Percentiles rank a stretch among this genome's conserved stretches.
phyloP scores from a whole-genome alignment of 2,888 invertebrate genomes.

The Carcina quercana region DNA sequence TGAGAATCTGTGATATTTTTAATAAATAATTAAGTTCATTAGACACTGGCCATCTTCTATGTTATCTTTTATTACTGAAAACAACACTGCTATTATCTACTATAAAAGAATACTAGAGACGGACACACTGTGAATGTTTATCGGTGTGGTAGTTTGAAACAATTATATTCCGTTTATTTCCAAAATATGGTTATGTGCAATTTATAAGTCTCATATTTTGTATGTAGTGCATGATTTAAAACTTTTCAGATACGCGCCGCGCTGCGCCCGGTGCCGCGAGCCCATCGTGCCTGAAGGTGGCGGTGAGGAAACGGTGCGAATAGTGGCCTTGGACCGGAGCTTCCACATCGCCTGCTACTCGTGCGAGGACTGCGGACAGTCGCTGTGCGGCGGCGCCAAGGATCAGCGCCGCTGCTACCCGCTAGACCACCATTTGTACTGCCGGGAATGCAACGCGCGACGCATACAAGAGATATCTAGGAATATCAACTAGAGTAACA shows the following conservation, averaged over 20 bases:
- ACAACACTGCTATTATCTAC: too few relatives aligned
- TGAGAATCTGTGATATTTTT: too few relatives aligned
- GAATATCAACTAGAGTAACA: constrained; percentile 46
- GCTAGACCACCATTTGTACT: constrained; percentile 94
- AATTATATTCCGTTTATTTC: too few relatives aligned
- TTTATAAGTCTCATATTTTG: too few relatives aligned
- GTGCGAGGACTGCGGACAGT: constrained; percentile 95
- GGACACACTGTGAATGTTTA: too few relatives aligned
- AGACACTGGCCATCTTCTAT: too few relatives aligned
- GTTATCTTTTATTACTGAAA: too few relatives aligned
- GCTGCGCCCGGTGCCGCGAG: constrained; percentile 95
- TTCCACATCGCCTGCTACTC: constrained; percentile 97
- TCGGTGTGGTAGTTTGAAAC: too few relatives aligned
- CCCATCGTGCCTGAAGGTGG: constrained; percentile 98
- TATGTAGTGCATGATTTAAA: too few relatives aligned
- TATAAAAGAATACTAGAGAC: too few relatives aligned
- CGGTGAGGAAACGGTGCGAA: constrained; percentile 96
- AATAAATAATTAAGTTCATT: too few relatives aligned
- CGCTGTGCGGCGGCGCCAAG: constrained; percentile 92
- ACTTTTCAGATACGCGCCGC: constrained; percentile 86
- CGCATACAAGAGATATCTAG: constrained; percentile 93
- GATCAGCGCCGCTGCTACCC: constrained; percentile 98
- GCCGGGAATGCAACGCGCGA: constrained; percentile 96
- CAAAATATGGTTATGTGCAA: too few relatives aligned
- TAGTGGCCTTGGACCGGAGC: constrained; percentile 97